Conservation (phyloP, 1,140 invertebrate species). For the Bombus sylvicola region DNA sequence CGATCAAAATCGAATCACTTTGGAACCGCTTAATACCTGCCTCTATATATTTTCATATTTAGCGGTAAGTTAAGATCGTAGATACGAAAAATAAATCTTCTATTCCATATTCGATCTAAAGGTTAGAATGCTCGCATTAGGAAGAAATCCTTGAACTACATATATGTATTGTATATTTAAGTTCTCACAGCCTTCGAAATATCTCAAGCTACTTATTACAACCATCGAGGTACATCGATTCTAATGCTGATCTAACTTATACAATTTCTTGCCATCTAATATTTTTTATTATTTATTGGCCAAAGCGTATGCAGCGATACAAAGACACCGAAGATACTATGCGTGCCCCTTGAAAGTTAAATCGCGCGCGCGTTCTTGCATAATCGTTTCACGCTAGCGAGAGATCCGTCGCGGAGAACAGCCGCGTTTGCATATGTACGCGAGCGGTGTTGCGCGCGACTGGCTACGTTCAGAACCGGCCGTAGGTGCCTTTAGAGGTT, state of each 20-base stretch:
- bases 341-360: too few relatives aligned
- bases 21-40: not conserved
- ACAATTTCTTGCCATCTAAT: not conserved
- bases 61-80: too few relatives aligned
- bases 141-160: not conserved
- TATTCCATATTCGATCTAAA: not conserved
- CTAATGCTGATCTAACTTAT: not conserved
- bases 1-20: not conserved
- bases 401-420: not conserved
- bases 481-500: slow-evolving; percentile 66
- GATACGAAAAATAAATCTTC: too few relatives aligned
- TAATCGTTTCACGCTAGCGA: slow-evolving; percentile 36
- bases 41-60: too few relatives aligned
- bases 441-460: not conserved
- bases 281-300: not conserved
- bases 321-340: not conserved
- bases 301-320: not conserved
- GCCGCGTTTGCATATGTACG: not conserved
- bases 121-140: not conserved
- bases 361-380: slow-evolving; percentile 29
- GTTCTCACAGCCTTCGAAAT: too few relatives aligned
- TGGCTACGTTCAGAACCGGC: slow-evolving; percentile 16
- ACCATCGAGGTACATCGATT: not conserved
- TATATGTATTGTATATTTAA: too few relatives aligned
- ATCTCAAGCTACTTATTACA: not conserved